Percentiles rank a stretch among this genome's conserved stretches.
Evolutionary conservation across 2,888 invertebrate species (phyloP).

Genomic region (Dynastes maya): DNA sequence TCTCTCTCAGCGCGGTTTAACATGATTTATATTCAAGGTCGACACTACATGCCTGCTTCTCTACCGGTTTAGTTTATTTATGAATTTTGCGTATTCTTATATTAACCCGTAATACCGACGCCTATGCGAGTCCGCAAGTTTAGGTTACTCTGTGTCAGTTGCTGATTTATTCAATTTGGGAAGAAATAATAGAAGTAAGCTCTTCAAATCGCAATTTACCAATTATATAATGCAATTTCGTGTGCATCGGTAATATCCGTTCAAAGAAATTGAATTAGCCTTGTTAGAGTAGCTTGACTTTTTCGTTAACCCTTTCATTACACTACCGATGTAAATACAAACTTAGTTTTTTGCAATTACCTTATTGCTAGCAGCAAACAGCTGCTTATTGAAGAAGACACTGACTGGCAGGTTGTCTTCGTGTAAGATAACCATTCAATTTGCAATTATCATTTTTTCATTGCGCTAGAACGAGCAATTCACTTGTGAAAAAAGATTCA

Average conservation of each 20-base stretch:
- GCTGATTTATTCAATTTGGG: no score
- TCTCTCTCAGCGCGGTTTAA: no score
- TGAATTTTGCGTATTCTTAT: no score
- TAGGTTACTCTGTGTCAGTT: no score
- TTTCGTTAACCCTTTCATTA: slow-evolving; percentile 10
- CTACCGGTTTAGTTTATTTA: no score
- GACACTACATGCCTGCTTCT: no score
- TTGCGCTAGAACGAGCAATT: neutral
- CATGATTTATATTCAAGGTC: no score
- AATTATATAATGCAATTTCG: neutral
- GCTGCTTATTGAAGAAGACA: slow-evolving; percentile 19
- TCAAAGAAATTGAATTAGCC: slow-evolving; percentile 6
- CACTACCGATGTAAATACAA: neutral
- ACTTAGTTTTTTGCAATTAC: slow-evolving; percentile 9
- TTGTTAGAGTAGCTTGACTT: neutral
- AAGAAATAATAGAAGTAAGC: no score
- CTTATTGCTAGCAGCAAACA: neutral
- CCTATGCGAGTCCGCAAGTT: no score
- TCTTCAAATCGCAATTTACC: no score
- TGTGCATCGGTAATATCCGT: neutral
- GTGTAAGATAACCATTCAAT: slow-evolving; percentile 28
- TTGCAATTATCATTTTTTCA: slow-evolving; percentile 36
- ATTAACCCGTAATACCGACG: no score
- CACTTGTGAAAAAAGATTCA: neutral
- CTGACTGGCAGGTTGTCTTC: slow-evolving; percentile 33